Conservation (phyloP, 2,797 vertebrate genomes). For the Rhinoraja longicauda region DNA sequence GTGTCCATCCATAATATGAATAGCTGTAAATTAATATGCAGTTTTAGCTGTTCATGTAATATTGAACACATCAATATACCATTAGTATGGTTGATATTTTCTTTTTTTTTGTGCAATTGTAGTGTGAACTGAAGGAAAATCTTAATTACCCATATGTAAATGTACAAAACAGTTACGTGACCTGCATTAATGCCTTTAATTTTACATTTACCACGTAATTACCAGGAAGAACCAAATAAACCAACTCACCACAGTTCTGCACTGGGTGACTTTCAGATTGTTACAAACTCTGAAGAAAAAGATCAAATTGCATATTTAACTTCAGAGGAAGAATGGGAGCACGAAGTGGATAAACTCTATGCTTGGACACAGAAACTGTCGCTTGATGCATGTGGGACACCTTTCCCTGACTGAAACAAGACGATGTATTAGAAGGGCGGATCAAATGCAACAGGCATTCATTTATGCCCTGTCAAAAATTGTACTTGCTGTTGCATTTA, state of each 20-base stretch:
- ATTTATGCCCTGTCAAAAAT: neutral
- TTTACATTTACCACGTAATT: neutral
- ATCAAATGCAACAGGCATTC: constrained; percentile 16
- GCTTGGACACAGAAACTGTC: constrained; percentile 48
- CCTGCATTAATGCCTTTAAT: neutral
- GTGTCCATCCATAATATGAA: neutral
- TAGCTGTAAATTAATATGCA: neutral
- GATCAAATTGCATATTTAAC: neutral
- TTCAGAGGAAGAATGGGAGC: constrained; percentile 51
- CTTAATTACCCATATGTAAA: neutral
- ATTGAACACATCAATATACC: neutral
- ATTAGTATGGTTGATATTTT: neutral
- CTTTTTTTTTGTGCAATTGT: neutral
- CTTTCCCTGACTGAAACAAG: neutral
- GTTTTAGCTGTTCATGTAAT: neutral
- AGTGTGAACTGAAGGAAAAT: neutral
- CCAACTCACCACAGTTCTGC: neutral
- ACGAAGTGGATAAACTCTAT: constrained; percentile 50
- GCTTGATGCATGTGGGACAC: constrained; percentile 25
- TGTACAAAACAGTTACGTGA: neutral
- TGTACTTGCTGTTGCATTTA: neutral
- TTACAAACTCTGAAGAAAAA: neutral
- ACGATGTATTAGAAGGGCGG: constrained; percentile 15
- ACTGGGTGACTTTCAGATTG: neutral
- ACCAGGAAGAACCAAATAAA: neutral